phyloP scores from a whole-genome alignment of 2,888 invertebrate species.

The Leistus spinibarbis region DNA sequence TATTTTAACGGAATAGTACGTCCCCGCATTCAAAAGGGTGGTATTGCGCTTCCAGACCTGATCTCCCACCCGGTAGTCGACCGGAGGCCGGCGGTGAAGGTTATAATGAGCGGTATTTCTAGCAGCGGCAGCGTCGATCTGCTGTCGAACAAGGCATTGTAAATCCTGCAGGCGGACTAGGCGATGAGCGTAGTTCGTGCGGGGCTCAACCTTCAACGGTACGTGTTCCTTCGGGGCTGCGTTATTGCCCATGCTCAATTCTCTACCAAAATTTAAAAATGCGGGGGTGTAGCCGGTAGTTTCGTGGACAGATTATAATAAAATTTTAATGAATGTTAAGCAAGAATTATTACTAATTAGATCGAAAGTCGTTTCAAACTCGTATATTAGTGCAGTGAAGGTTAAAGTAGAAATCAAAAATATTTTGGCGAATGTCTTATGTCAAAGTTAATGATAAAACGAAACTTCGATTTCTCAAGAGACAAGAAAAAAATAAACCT shows the following conservation, averaged over 20 bases:
- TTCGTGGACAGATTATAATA: conserved; percentile 51
- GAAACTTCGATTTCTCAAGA: neutral
- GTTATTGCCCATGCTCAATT: no score
- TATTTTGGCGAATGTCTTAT: neutral
- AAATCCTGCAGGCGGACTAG: no score
- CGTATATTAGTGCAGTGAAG: neutral
- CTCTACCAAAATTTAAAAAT: no score
- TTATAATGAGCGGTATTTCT: conserved; percentile 41
- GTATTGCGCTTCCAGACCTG: conserved; percentile 27
- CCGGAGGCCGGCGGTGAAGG: conserved; percentile 13
- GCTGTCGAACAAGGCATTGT: no score
- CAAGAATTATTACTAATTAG: conserved; percentile 46
- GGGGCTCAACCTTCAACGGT: no score
- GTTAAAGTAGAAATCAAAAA: neutral
- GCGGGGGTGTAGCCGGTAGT: no score
- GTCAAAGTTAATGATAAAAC: neutral
- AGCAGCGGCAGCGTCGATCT: conserved; percentile 23
- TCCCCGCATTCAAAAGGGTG: conserved; percentile 13
- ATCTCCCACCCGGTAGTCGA: conserved; percentile 27
- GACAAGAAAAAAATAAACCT: conserved; percentile 10
- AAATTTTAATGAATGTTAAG: conserved; percentile 51
- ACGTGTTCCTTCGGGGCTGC: no score
- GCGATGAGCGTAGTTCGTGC: no score
- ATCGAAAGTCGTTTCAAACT: neutral
- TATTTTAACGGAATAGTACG: neutral